Percentiles rank a stretch among this genome's conserved stretches.
Evolutionary conservation across 2,113 vertebrate species (phyloP).

Genomic region (Prunella fulvescens): DNA sequence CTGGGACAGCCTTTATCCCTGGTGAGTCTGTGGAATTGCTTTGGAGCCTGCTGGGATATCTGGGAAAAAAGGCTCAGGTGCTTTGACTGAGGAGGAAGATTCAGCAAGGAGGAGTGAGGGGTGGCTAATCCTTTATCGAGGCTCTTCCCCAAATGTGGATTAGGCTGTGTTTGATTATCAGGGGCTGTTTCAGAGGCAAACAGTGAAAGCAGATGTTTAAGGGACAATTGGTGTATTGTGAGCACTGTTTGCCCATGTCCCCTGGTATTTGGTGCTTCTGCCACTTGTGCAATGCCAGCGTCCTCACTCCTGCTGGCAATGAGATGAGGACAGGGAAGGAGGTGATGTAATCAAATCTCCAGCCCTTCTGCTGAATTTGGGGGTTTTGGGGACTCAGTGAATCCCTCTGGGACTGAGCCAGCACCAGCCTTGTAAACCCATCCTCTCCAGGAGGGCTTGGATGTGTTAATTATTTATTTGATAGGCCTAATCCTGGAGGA

Average conservation of each 20-base stretch:
- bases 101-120: not conserved
- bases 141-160: not conserved
- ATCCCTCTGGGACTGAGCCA: not conserved
- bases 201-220: conserved; percentile 9
- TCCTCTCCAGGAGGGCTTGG: not conserved
- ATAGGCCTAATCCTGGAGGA: not conserved
- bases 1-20: conserved; percentile 7
- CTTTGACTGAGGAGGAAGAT: not conserved
- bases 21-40: not conserved
- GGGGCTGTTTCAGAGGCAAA: not conserved
- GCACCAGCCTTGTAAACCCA: not conserved
- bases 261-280: not conserved
- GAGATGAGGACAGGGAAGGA: not conserved
- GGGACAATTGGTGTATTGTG: not conserved
- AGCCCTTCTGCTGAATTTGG: not conserved
- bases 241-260: not conserved
- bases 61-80: not conserved
- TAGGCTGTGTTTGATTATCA: not conserved
- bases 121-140: not conserved
- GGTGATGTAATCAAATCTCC: not conserved
- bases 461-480: not conserved
- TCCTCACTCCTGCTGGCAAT: not conserved
- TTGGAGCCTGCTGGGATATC: not conserved
- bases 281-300: fast-evolving
- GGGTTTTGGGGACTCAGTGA: fast-evolving